Evolutionary conservation across 1,140 invertebrate species (phyloP).

Genomic region (Lucilia sericata): DNA sequence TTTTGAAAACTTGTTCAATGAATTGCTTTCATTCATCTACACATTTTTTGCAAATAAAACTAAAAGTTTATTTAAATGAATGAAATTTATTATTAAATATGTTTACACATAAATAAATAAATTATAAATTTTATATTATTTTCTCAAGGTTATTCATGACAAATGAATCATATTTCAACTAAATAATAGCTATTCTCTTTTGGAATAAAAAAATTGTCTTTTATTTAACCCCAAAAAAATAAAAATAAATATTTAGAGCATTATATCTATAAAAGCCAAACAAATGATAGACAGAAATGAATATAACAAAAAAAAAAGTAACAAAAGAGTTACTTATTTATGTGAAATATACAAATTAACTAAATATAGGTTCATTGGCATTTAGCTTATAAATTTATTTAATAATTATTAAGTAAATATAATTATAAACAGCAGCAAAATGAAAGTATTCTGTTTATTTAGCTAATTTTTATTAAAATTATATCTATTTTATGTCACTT

Average conservation of each 20-base stretch:
- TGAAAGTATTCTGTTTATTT: no score
- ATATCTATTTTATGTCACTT: no score
- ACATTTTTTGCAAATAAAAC: background rate
- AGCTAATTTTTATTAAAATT: no score
- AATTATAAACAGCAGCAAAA: no score
- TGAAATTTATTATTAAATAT: background rate
- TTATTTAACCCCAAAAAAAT: background rate
- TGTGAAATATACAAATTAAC: no score
- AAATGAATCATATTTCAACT: background rate
- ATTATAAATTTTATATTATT: background rate
- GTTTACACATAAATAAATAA: background rate
- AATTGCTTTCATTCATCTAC: no score
- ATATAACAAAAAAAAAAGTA: no score
- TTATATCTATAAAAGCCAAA: background rate
- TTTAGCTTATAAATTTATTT: no score
- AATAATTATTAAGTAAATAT: no score
- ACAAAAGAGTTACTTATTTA: no score
- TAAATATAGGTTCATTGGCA: no score
- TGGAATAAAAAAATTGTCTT: background rate
- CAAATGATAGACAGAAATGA: background rate
- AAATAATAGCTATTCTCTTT: background rate
- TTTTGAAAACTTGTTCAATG: no score
- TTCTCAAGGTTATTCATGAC: background rate
- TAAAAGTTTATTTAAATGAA: slow-evolving; percentile 18
- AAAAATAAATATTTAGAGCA: background rate